Conservation (phyloP, 2,888 invertebrate genomes). For the Hirtodrosophila confusa region DNA sequence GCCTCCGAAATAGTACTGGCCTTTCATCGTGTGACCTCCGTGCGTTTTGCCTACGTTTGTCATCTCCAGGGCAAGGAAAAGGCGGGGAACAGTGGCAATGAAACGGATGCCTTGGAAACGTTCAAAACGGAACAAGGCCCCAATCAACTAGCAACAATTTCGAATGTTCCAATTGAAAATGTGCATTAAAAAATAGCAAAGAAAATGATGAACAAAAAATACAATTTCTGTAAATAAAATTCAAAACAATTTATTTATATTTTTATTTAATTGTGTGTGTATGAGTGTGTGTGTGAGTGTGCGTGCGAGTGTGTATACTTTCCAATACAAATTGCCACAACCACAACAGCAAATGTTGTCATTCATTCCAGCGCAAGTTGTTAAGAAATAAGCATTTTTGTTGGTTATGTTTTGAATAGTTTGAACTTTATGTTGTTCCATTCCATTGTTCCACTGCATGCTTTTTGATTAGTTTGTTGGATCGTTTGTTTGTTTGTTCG, state of each 20-base stretch:
- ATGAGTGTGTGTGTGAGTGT: slow-evolving; percentile 1
- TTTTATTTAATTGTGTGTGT: not conserved
- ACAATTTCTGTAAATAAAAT: slow-evolving; percentile 35
- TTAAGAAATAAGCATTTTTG: slow-evolving; percentile 6
- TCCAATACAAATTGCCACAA: slow-evolving; percentile 5
- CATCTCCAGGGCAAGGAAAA: slow-evolving; percentile 54
- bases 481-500: slow-evolving; percentile 21
- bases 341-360: slow-evolving; percentile 12
- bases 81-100: slow-evolving; percentile 36
- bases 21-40: slow-evolving; percentile 90
- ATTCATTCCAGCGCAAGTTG: slow-evolving; percentile 35
- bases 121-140: slow-evolving; percentile 16
- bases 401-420: not conserved
- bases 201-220: slow-evolving; percentile 11
- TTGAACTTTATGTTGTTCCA: slow-evolving; percentile 33
- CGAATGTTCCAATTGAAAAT: slow-evolving; percentile 22
- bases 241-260: slow-evolving; percentile 15
- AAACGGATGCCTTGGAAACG: slow-evolving; percentile 27
- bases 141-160: slow-evolving; percentile 17
- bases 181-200: slow-evolving; percentile 14
- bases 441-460: slow-evolving; percentile 49
- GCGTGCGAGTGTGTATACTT: not conserved
- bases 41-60: slow-evolving; percentile 85
- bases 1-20: slow-evolving; percentile 88
- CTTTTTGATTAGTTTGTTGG: slow-evolving; percentile 23